Percentiles rank a stretch among this genome's conserved stretches.
phyloP scores from a whole-genome alignment of 2,797 vertebrate species.

The Gadopsis bispinosus region DNA sequence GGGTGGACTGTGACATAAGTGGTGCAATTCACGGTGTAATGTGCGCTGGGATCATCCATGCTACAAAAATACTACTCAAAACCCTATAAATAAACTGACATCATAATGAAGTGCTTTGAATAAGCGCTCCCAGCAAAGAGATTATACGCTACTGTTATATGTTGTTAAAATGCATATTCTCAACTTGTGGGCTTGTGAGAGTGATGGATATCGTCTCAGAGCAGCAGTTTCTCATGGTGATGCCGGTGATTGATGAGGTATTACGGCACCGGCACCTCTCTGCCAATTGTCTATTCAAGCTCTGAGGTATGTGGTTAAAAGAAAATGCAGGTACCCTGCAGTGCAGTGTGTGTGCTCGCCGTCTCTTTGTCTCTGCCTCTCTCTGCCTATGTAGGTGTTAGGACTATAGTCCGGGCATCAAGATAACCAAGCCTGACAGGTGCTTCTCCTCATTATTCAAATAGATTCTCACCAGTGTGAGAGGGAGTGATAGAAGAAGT shows the following conservation, averaged over 20 bases:
- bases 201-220: conserved; percentile 44
- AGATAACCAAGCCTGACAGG: conserved; percentile 74
- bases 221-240: conserved; percentile 42
- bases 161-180: conserved; percentile 37
- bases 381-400: conserved; percentile 67
- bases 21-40: conserved; percentile 16
- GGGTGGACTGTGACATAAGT: conserved; percentile 16
- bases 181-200: conserved; percentile 15
- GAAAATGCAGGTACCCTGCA: conserved; percentile 68
- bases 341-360: conserved; percentile 59
- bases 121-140: conserved; percentile 6
- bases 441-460: conserved; percentile 82
- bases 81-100: conserved; percentile 3
- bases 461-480: conserved; percentile 65
- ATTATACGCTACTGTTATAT: neutral
- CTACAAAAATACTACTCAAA: conserved; percentile 15
- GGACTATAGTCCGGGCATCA: conserved; percentile 70
- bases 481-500: conserved; percentile 45
- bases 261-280: conserved; percentile 48
- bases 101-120: conserved; percentile 18
- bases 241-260: conserved; percentile 63
- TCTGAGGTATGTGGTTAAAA: conserved; percentile 68
- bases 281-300: conserved; percentile 74
- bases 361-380: conserved; percentile 43
- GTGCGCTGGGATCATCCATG: neutral